phyloP scores from a whole-genome alignment of 2,113 vertebrate species.

The Myrmophylax atrothorax region DNA sequence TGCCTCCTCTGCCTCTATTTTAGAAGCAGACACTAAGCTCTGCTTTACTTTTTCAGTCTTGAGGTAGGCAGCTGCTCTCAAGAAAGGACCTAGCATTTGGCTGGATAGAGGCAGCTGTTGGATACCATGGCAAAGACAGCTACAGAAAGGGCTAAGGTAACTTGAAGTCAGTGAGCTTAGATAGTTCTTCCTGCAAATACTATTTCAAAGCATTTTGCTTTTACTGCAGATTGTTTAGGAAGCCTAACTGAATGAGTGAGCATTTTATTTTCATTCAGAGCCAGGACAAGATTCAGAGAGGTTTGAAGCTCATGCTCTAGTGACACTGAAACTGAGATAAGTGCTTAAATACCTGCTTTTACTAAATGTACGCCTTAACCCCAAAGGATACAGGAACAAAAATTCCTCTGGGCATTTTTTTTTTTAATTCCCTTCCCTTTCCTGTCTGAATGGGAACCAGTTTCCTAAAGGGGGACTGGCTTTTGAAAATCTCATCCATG shows the following conservation, averaged over 20 bases:
- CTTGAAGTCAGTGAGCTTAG: neutral
- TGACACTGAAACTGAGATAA: neutral
- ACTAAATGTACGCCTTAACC: neutral
- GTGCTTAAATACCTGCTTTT: neutral
- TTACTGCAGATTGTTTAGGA: neutral
- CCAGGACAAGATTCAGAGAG: neutral
- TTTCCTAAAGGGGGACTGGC: neutral
- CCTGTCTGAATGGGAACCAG: neutral
- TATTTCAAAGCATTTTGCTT: neutral
- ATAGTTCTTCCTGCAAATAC: neutral
- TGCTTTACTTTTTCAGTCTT: neutral
- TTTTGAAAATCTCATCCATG: conserved; percentile 24
- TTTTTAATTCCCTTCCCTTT: neutral
- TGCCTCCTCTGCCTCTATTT: neutral
- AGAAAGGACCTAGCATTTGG: neutral
- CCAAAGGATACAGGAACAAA: neutral
- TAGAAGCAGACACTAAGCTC: neutral
- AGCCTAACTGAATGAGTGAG: neutral
- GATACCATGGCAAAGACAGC: neutral
- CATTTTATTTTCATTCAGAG: neutral
- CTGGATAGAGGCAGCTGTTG: neutral
- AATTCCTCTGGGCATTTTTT: neutral
- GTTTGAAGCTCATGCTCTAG: neutral
- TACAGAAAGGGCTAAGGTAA: neutral
- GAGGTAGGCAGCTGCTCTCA: neutral